phyloP scores from a whole-genome alignment of 2,113 vertebrate genomes.

The Neodon shergylaensis region DNA sequence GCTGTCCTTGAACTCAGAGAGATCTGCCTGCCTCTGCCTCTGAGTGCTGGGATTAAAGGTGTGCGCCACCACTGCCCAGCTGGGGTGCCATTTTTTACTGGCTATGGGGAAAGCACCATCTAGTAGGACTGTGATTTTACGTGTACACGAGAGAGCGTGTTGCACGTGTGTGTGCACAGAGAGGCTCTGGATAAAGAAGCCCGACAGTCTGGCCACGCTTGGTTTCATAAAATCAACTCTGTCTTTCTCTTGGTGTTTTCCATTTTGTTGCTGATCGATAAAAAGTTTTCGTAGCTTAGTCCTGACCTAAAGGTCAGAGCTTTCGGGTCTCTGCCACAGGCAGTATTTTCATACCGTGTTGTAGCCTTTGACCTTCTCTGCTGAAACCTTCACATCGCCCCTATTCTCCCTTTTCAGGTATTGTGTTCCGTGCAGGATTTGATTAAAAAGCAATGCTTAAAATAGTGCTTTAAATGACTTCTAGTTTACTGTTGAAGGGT shows the following conservation, averaged over 20 bases:
- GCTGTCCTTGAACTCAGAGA: neutral
- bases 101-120: neutral
- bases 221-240: neutral
- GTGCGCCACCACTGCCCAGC: accelerated
- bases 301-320: neutral
- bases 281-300: neutral
- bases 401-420: neutral
- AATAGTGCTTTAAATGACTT: conserved; percentile 15
- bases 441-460: conserved; percentile 14
- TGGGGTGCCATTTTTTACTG: neutral
- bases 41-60: neutral
- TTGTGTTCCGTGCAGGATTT: neutral
- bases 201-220: neutral
- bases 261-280: neutral
- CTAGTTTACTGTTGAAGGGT: conserved; percentile 15
- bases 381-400: neutral
- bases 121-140: neutral
- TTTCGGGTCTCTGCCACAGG: neutral
- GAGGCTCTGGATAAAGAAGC: conserved; percentile 36
- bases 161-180: neutral
- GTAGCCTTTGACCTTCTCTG: neutral
- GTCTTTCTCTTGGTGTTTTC: neutral
- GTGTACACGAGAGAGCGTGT: neutral
- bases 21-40: no score
- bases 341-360: neutral